Conservation (phyloP, 2,113 vertebrate species). For the Periophthalmus modestus region DNA sequence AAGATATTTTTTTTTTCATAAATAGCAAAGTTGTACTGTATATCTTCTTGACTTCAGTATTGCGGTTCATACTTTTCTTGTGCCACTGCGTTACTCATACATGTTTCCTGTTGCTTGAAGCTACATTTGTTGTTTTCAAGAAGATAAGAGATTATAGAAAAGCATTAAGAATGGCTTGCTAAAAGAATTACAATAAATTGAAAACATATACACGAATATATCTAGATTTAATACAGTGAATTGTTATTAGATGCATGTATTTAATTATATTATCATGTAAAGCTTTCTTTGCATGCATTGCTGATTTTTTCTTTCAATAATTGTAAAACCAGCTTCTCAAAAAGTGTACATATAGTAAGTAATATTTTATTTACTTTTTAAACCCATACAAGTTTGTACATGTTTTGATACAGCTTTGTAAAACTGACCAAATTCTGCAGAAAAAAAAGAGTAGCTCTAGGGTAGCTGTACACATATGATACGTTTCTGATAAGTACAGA, state of each 20-base stretch:
- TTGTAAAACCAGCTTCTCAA: no score
- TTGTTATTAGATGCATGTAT: no score
- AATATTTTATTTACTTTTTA: no score
- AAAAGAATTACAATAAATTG: no score
- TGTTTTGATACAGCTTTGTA: background rate
- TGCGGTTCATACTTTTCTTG: slow-evolving; percentile 52
- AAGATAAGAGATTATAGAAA: background rate
- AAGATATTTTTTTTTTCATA: background rate
- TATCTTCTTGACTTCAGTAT: slow-evolving; percentile 45
- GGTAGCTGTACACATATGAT: background rate
- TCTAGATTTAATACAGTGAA: no score
- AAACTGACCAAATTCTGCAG: background rate
- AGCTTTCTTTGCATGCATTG: no score
- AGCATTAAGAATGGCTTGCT: background rate
- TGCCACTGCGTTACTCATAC: slow-evolving; percentile 35
- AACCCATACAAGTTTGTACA: background rate
- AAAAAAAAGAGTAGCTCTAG: background rate
- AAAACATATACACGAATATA: no score
- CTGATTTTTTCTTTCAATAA: no score
- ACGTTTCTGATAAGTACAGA: slow-evolving; percentile 1
- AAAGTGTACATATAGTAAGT: background rate
- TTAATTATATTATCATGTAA: no score
- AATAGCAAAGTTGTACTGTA: background rate
- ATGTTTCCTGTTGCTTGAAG: slow-evolving; percentile 36
- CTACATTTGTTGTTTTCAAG: slow-evolving; percentile 15